Base-by-base conservation (phyloP, 2,113 vertebrate species). In the Heterochromis multidens region DNA sequence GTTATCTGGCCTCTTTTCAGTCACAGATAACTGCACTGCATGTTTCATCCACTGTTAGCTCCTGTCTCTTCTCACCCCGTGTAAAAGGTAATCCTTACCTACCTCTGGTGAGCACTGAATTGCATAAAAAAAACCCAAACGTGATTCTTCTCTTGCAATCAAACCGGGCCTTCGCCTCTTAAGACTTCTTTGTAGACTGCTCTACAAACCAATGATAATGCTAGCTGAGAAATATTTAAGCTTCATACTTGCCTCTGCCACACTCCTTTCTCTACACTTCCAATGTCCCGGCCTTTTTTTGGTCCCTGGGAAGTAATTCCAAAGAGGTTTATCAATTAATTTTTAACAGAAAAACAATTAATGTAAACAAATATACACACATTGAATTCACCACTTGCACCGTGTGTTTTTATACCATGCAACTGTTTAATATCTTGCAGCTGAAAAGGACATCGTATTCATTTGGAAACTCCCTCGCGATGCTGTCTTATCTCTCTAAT, bases 401-500 rank as follows among this genome's bases (percentile, higher is more conserved):
- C 74, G 52, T 14, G 21, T 33, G 61, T 60, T 43, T 56, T 29
- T 80, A 59, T 80, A 10, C 11, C 17, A 2, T 61, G 11, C 31
- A 70, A 27, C 33, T 43, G 80, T 35, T 54, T 59, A 52, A 10
- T 27, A 4, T 35, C 58, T 27, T 85, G 56, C 31, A 40, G 31
- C 17, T 78, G 7, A 87, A 25, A 43, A 86, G n/a, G 9, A 77
- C 77, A 57, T 7, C 0, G 27, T n/a, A 43, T 62, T 59, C 60
- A 87, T 31, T 83, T 61, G 29, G 54, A 29, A 87, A 46, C 59
- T 77, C 78, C 54, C 17, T 74, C 35, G 6, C 8, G 2, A 46
- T 2, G 0, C 40, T 35, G 79, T 27, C 43, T 86, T 84, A 86
- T 93, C 63, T 35, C 74, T 77, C 70, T 76, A 40, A 88, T 88